These are phyloP conservation scores for Drosophila arawakana DNA, from an alignment of 1,140 invertebrate genomes.

Conservation along the genomic window DNA sequence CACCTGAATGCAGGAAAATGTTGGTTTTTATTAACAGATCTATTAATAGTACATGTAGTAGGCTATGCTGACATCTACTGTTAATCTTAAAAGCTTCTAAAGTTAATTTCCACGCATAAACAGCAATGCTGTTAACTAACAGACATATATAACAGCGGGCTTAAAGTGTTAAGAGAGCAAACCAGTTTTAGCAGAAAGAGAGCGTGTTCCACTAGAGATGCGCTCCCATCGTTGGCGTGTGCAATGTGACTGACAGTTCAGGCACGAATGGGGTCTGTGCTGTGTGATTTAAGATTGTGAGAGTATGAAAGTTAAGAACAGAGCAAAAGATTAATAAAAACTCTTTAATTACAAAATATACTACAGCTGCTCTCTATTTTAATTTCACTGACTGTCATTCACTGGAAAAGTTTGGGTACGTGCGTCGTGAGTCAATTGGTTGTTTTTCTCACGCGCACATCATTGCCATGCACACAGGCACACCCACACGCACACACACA, in stretches of 20 bases:
- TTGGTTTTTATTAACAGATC: not conserved
- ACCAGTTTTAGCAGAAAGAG: not conserved
- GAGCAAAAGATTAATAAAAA: not conserved
- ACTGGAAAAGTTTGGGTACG: not conserved
- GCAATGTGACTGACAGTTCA: not conserved
- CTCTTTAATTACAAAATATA: not conserved
- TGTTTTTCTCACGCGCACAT: slow-evolving; percentile 46
- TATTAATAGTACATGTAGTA: not conserved
- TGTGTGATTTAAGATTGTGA: not conserved
- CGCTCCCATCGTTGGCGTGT: slow-evolving; percentile 1
- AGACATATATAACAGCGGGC: slow-evolving; percentile 33
- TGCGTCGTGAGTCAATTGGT: slow-evolving; percentile 21
- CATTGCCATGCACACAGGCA: slow-evolving; percentile 35
- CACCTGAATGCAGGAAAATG: no score
- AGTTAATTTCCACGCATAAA: slow-evolving; percentile 3
- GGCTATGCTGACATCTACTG: not conserved
- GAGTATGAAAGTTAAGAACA: not conserved
- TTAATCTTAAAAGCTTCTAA: not conserved
- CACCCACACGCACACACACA: slow-evolving; percentile 51
- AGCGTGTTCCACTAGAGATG: slow-evolving; percentile 30
- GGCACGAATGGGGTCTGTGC: not conserved
- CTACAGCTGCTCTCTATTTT: not conserved
- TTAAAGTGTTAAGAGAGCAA: slow-evolving; percentile 41
- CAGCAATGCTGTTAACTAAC: slow-evolving; percentile 31
- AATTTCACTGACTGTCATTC: not conserved